Evolutionary conservation across 1,140 invertebrate genomes (phyloP).

Genomic region (Lepidurus couesii): DNA sequence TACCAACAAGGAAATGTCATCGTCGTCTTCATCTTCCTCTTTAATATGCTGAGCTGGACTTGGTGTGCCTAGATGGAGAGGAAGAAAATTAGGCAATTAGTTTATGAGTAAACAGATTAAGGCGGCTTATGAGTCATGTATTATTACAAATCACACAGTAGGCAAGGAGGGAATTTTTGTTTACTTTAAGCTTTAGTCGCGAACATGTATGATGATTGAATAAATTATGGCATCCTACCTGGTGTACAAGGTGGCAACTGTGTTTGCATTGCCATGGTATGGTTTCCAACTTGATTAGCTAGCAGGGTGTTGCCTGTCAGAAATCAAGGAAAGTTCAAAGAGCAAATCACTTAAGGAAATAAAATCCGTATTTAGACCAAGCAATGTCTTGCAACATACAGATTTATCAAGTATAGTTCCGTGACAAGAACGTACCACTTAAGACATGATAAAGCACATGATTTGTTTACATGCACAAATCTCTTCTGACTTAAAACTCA

Average conservation of each 20-base stretch:
- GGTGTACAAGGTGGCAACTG: neutral
- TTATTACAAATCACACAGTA: neutral
- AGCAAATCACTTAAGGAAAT: neutral
- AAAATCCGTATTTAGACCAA: neutral
- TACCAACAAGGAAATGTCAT: neutral
- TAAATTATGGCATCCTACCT: neutral
- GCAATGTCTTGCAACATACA: neutral
- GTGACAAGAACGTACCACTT: neutral
- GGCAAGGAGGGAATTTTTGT: neutral
- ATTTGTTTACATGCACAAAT: conserved; percentile 20
- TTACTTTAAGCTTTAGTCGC: neutral
- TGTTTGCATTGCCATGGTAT: neutral
- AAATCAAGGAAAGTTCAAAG: neutral
- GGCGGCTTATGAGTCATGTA: neutral
- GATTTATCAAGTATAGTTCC: neutral
- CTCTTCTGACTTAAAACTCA: neutral
- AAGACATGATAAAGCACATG: neutral
- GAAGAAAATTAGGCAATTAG: neutral
- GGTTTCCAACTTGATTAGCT: neutral
- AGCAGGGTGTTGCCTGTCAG: neutral
- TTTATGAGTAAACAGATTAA: neutral
- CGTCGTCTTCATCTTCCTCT: neutral
- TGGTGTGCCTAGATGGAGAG: neutral
- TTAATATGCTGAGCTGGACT: neutral
- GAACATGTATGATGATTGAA: neutral